Evolutionary conservation across 1,140 invertebrate species (phyloP), one percentile per base, ranked within the genome.

Genomic region (Coenobita brevimanus): DNA sequence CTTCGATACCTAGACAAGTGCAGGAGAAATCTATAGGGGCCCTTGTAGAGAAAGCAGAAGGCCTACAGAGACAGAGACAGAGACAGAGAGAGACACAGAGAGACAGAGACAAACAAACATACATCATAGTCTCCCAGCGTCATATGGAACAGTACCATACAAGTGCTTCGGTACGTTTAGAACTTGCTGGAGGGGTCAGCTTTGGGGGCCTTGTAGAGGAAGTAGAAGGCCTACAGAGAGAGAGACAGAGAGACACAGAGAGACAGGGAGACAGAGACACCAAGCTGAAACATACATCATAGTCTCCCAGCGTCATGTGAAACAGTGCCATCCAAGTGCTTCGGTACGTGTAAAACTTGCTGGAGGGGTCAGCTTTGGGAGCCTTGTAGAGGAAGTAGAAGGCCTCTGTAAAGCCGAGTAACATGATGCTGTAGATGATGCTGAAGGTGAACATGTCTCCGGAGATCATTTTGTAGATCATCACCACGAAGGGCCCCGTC

Each of bases 381-480:
- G 92, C 92, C 94, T 97, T 98, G 92, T 98, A 99, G 1, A 99
- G 94, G 92, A 99, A 99, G 93, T 96, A 99, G 93, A 99, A 99
- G 1, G 97, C 97, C 93, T 98, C 97, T 21, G 97, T 97, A 93
- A 99, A 99, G 24, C 97, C 98, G 91, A 98, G 96, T 0, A 99
- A 93, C 57, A 99, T 96, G 89, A 99, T 97, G 89, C 95, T 95
- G 92, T 98, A 99, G 92, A 99, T 99, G 84, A 99, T 98, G 80
- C 97, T 97, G 92, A 99, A 99, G 46, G 97, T 98, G 91, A 99
- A 95, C 97, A 99, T 98, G 93, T 99, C 98, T 33, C 97, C 97
- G 0, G 96, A 97, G 91, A 99, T 97, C 98, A 99, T 99, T 91
- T 96, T 97, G 93, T 98, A 99, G 80, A 99, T 97, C 98, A 99